These are phyloP conservation scores for Ptychoptera albimana DNA, from an alignment of 2,888 invertebrate genomes.

Conservation along the genomic window DNA sequence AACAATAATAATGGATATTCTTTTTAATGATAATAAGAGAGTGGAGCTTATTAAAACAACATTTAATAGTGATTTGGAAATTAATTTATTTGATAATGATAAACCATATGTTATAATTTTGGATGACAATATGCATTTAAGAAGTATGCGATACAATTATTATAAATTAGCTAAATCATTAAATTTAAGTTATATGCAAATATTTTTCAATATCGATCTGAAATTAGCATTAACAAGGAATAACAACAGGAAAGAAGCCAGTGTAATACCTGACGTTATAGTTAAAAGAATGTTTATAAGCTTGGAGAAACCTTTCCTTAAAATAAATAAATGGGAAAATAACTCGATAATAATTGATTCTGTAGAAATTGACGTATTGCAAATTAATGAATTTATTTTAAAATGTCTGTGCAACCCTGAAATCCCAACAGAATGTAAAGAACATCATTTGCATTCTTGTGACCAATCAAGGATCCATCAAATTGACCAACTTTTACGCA, in stretches of 20 bases:
- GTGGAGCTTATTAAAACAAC: no score
- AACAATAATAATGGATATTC: not conserved
- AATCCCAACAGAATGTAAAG: not conserved
- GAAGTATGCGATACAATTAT: conserved; percentile 25
- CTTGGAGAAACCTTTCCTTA: conserved; percentile 16
- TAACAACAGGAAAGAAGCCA: conserved; percentile 9
- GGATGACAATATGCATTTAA: conserved; percentile 27
- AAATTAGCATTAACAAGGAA: conserved; percentile 15
- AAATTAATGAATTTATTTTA: conserved; percentile 6
- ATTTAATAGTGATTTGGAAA: no score
- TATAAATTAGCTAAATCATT: conserved; percentile 17
- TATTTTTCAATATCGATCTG: conserved; percentile 15
- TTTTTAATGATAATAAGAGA: no score
- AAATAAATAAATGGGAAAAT: conserved; percentile 9
- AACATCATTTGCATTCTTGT: not conserved
- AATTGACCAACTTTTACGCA: conserved; percentile 19
- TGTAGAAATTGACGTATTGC: not conserved
- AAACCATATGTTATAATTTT: conserved; percentile 17
- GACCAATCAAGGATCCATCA: conserved; percentile 6
- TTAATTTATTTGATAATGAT: no score
- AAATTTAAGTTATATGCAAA: conserved; percentile 17
- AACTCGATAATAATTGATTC: conserved; percentile 5
- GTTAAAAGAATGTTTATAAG: conserved; percentile 18
- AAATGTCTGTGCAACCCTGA: conserved; percentile 4
- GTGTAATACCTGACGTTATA: conserved; percentile 14